These are phyloP conservation scores for Thereuonema tuberculata DNA, from an alignment of 1,140 invertebrate species.

Conservation along the genomic window DNA sequence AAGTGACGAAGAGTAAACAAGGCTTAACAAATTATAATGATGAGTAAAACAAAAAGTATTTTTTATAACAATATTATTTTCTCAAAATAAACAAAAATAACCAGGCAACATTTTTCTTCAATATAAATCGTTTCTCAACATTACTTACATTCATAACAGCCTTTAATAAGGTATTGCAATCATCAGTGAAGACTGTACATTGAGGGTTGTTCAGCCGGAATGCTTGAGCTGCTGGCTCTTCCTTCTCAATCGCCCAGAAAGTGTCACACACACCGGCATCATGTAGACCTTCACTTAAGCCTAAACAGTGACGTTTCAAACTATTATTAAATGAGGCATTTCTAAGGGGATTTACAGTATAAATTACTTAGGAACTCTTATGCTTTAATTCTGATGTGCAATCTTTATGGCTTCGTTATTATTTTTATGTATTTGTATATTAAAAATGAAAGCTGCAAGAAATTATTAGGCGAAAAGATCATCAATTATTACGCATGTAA, in stretches of 20 bases:
- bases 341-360: background rate
- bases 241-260: conserved; percentile 69
- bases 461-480: too few relatives aligned
- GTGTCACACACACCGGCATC: conserved; percentile 51
- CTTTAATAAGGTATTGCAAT: conserved; percentile 60
- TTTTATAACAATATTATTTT: too few relatives aligned
- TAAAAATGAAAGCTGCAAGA: too few relatives aligned
- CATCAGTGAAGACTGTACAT: conserved; percentile 59
- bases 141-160: conserved; percentile 43
- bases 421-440: too few relatives aligned
- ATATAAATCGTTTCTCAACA: background rate
- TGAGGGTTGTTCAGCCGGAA: conserved; percentile 62
- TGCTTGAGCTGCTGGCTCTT: conserved; percentile 60
- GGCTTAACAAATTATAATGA: background rate
- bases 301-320: conserved; percentile 23
- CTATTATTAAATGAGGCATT: background rate
- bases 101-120: too few relatives aligned
- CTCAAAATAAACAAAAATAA: too few relatives aligned
- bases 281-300: conserved; percentile 43
- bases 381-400: background rate
- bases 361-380: background rate
- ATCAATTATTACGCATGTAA: too few relatives aligned
- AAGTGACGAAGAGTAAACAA: too few relatives aligned
- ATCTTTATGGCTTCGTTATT: background rate
- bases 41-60: too few relatives aligned